A percentile compares a stretch with the other conserved stretches of the same genome.
phyloP scores from a whole-genome alignment of 2,888 invertebrate genomes.

The Drosophila koepferae region DNA sequence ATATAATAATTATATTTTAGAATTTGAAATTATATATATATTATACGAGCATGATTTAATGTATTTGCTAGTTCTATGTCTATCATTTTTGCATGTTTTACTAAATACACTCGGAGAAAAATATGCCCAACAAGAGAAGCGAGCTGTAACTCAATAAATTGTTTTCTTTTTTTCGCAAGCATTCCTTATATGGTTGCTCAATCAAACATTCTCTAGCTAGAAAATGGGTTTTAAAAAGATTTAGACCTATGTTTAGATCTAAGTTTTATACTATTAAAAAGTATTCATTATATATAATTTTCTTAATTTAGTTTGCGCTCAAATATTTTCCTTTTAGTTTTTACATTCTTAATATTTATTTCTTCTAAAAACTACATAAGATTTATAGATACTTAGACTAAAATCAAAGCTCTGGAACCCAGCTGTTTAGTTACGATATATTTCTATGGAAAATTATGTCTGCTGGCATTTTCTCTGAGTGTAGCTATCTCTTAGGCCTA shows the following conservation, averaged over 20 bases:
- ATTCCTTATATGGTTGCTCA: too few relatives aligned
- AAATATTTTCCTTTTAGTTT: not conserved
- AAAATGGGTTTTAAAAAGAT: too few relatives aligned
- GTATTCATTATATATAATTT: not conserved
- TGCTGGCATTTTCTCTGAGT: conserved; percentile 12
- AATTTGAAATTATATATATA: not conserved
- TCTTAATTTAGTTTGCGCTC: too few relatives aligned
- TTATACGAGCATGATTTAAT: conserved; percentile 36
- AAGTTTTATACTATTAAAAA: not conserved
- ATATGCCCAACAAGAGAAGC: not conserved
- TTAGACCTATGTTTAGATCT: too few relatives aligned
- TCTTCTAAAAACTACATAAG: not conserved
- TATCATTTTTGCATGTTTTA: conserved; percentile 46
- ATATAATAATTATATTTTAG: not conserved
- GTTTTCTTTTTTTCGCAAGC: too few relatives aligned
- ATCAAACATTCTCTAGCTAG: too few relatives aligned
- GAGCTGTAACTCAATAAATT: not conserved
- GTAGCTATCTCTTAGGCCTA: conserved; percentile 18
- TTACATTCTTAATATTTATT: not conserved
- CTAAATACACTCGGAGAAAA: conserved; percentile 16
- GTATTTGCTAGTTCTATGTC: conserved; percentile 19
- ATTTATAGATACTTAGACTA: not conserved
- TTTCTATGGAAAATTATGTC: not conserved
- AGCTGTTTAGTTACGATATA: not conserved
- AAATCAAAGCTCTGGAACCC: not conserved